Percentiles rank a stretch among this genome's conserved stretches.
Evolutionary conservation across 2,113 vertebrate species (phyloP).

Genomic region (Tretioscincus oriximinensis): DNA sequence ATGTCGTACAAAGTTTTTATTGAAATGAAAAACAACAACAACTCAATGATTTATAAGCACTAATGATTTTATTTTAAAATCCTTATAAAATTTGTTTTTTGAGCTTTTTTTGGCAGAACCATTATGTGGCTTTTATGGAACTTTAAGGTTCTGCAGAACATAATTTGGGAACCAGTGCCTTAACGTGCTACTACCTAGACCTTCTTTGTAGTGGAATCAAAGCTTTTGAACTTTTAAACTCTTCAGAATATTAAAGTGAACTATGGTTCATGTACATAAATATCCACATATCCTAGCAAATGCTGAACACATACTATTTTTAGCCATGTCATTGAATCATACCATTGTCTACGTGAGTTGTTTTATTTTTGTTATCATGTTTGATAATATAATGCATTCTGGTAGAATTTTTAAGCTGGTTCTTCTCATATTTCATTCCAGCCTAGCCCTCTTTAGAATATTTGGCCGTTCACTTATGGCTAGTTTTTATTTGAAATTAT

Average conservation of each 20-base stretch:
- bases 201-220: slow-evolving; percentile 31
- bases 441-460: not conserved
- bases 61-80: too few species aligned
- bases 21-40: too few species aligned
- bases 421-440: not conserved
- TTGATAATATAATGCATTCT: not conserved
- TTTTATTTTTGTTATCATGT: not conserved
- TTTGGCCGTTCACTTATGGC: not conserved
- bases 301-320: not conserved
- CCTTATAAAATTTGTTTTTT: too few species aligned
- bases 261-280: not conserved
- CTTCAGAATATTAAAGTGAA: too few species aligned
- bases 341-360: not conserved
- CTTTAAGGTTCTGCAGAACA: too few species aligned
- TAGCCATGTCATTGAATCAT: not conserved
- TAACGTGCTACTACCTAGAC: slow-evolving; percentile 5
- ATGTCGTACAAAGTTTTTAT: too few species aligned
- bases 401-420: not conserved
- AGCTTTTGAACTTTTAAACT: not conserved
- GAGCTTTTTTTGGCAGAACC: too few species aligned
- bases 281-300: not conserved
- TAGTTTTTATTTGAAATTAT: not conserved
- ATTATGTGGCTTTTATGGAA: too few species aligned
- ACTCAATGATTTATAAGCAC: too few species aligned
- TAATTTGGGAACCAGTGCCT: too few species aligned